Evolutionary conservation across 2,113 vertebrate genomes (phyloP).

Genomic region (Paralichthys olivaceus): DNA sequence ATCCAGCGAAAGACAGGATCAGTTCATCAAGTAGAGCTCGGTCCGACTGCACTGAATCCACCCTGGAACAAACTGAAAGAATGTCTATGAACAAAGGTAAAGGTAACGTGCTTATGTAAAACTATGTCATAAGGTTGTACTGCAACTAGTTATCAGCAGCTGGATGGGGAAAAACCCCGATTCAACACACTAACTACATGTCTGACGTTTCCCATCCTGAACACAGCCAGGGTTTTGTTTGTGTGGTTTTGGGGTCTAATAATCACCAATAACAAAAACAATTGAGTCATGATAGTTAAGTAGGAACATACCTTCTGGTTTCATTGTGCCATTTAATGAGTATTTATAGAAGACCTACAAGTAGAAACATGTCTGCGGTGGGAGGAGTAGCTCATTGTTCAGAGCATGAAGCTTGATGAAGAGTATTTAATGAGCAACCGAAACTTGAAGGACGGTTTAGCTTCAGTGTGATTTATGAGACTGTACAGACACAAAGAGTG

Average conservation of each 20-base stretch:
- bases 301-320: constrained; percentile 31
- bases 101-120: constrained; percentile 24
- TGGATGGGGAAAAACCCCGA: constrained; percentile 4
- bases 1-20: constrained; percentile 50
- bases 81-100: constrained; percentile 16
- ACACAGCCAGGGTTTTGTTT: constrained; percentile 37
- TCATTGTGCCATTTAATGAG: constrained; percentile 19
- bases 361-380: constrained; percentile 41
- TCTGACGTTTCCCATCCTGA: constrained; percentile 25
- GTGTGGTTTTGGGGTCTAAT: constrained; percentile 17
- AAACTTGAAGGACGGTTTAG: constrained; percentile 19
- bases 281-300: constrained; percentile 32
- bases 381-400: constrained; percentile 44
- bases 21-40: constrained; percentile 40
- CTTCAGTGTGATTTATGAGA: neutral
- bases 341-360: constrained; percentile 25
- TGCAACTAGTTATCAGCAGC: constrained; percentile 45
- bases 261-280: constrained; percentile 47
- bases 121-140: constrained; percentile 36
- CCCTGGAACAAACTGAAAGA: constrained; percentile 21
- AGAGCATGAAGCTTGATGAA: constrained; percentile 17
- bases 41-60: neutral
- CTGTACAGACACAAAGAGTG: neutral
- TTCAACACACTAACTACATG: constrained; percentile 13
- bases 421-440: constrained; percentile 48